Percentiles rank a stretch among this genome's conserved stretches.
These are phyloP conservation scores for Sebastes trivittatus DNA, from an alignment of 2,797 vertebrate genomes.

Conservation along the genomic window DNA sequence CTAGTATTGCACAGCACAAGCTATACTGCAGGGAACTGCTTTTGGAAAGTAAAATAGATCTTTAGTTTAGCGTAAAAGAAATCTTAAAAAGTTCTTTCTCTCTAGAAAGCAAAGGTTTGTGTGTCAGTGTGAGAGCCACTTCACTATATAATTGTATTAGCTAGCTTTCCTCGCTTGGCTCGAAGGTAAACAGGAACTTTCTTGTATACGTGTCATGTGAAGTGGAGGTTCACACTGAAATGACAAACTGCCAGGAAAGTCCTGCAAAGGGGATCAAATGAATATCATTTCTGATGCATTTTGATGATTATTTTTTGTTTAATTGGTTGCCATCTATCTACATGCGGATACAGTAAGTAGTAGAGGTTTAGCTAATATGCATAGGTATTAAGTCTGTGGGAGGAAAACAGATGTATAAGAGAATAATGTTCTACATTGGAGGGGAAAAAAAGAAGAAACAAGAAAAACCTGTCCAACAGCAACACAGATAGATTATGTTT, in stretches of 20 bases:
- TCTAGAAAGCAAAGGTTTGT: not conserved
- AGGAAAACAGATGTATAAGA: not conserved
- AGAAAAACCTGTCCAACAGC: not conserved
- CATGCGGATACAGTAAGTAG: not conserved
- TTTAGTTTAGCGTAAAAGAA: not conserved
- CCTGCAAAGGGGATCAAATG: not conserved
- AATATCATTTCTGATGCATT: not conserved
- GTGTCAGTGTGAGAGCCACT: not conserved
- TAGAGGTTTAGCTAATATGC: not conserved
- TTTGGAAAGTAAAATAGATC: not conserved
- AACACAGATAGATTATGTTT: not conserved
- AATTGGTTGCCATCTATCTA: not conserved
- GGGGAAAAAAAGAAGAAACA: not conserved
- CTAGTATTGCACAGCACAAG: not conserved
- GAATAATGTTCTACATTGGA: not conserved
- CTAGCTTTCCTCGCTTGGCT: not conserved
- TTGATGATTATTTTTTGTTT: not conserved
- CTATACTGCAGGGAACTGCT: not conserved
- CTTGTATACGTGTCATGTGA: not conserved
- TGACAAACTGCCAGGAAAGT: not conserved
- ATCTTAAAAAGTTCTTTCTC: not conserved
- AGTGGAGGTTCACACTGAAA: not conserved
- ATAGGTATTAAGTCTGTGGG: not conserved
- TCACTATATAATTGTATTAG: not conserved
- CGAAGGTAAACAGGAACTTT: not conserved